Conservation (phyloP, 2,888 invertebrate genomes). For the Anaspis maculata region DNA sequence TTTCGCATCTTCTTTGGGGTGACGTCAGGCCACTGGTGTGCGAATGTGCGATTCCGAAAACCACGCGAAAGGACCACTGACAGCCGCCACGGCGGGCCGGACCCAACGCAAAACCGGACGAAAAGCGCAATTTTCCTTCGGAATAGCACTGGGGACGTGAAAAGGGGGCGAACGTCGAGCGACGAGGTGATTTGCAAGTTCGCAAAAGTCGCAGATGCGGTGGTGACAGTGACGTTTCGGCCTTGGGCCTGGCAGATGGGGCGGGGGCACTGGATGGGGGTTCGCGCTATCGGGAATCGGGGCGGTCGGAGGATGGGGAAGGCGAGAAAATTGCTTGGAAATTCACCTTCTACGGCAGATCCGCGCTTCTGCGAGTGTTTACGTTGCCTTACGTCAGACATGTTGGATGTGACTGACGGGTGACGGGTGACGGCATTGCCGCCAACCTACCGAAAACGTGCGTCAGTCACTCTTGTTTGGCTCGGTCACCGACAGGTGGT, state of each 20-base stretch:
- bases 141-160: slow-evolving; percentile 4
- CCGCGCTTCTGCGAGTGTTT: slow-evolving; percentile 44
- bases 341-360: slow-evolving; percentile 33
- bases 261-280: slow-evolving; percentile 1
- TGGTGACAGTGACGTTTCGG: slow-evolving; percentile 1
- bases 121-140: slow-evolving; percentile 3
- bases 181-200: slow-evolving; percentile 12
- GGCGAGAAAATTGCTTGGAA: no score
- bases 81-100: no score
- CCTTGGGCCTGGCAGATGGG: neutral
- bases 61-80: no score
- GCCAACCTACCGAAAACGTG: no score
- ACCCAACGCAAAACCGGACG: neutral
- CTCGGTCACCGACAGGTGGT: no score
- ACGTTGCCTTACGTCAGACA: slow-evolving; percentile 41
- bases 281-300: no score
- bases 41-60: no score
- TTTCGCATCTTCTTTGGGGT: slow-evolving; percentile 8
- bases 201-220: slow-evolving; percentile 2
- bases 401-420: slow-evolving; percentile 22
- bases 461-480: no score
- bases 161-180: no score
- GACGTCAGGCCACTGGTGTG: slow-evolving; percentile 15
- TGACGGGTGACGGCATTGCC: no score
- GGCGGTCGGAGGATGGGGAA: no score